Conservation (phyloP, 2,797 vertebrate species). For the Gambusia yucatana region DNA sequence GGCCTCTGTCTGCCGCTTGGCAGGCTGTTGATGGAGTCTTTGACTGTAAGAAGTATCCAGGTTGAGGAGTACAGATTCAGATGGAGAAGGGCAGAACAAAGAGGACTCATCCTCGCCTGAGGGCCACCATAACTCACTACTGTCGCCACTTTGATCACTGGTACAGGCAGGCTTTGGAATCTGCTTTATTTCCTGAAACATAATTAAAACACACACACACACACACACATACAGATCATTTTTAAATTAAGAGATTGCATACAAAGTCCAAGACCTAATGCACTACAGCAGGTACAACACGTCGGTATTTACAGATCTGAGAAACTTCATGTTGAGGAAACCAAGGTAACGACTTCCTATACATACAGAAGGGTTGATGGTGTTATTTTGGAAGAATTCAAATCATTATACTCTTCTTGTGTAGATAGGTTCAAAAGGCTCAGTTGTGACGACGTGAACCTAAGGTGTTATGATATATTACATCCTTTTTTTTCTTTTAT, state of each 20-base stretch:
- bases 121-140: conserved; percentile 23
- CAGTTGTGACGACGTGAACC: background rate
- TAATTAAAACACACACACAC: too few relatives aligned
- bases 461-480: background rate
- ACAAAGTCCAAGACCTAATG: background rate
- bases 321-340: conserved; percentile 39
- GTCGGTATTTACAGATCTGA: conserved; percentile 17
- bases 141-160: conserved; percentile 32
- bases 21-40: conserved; percentile 83
- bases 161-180: conserved; percentile 2
- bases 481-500: background rate
- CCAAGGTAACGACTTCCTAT: conserved; percentile 51
- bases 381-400: conserved; percentile 60
- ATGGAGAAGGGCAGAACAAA: conserved; percentile 47
- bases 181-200: background rate
- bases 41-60: conserved; percentile 67
- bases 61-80: conserved; percentile 48
- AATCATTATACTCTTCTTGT: conserved; percentile 26
- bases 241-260: background rate
- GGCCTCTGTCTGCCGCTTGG: conserved; percentile 71
- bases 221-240: background rate
- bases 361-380: conserved; percentile 41
- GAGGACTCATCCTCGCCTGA: conserved; percentile 21
- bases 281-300: background rate
- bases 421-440: conserved; percentile 15